These are phyloP conservation scores for Pempheris klunzingeri DNA, from an alignment of 2,797 vertebrate species.

Conservation along the genomic window DNA sequence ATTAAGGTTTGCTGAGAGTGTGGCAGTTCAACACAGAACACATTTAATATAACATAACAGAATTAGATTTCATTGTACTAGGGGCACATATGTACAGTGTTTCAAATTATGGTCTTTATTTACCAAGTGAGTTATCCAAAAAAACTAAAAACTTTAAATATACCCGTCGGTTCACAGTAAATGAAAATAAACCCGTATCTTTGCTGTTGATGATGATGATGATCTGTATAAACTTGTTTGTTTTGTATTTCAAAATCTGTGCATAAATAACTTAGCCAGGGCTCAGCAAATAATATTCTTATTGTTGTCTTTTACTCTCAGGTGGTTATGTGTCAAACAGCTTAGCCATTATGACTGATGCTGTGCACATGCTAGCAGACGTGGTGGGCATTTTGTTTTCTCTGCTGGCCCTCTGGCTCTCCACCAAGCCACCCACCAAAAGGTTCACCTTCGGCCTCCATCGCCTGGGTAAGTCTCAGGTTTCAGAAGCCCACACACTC, in stretches of 20 bases:
- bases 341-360: conserved; percentile 97
- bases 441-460: conserved; percentile 96
- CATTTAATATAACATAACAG: no score
- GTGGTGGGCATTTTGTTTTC: conserved; percentile 95
- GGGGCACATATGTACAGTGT: not conserved
- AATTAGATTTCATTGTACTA: not conserved
- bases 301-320: conserved; percentile 59
- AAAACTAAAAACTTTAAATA: not conserved
- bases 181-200: no score
- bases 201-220: not conserved
- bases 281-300: not conserved
- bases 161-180: no score
- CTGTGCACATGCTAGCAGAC: conserved; percentile 95
- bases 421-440: conserved; percentile 92
- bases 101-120: not conserved
- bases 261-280: not conserved
- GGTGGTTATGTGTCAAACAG: conserved; percentile 97
- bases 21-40: not conserved
- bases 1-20: not conserved
- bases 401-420: conserved; percentile 95
- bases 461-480: conserved; percentile 90
- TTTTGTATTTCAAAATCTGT: not conserved
- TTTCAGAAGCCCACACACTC: not conserved
- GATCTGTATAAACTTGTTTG: not conserved
- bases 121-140: not conserved